Evolutionary conservation across 2,797 vertebrate species (phyloP).

Genomic region (Bradypus variegatus): DNA sequence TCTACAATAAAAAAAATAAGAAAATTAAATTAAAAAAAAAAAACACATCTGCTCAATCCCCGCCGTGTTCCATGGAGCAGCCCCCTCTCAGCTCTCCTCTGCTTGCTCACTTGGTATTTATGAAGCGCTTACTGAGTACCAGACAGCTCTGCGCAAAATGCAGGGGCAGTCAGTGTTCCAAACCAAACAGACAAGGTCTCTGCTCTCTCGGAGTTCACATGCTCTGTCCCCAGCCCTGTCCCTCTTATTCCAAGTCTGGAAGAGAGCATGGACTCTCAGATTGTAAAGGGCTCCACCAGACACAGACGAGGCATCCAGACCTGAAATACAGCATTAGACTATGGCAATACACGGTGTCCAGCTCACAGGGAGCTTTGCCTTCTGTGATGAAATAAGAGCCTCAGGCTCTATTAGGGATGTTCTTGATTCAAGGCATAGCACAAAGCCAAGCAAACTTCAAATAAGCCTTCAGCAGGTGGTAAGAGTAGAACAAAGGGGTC

Average conservation of each 20-base stretch:
- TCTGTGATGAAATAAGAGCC: background rate
- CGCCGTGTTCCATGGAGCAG: background rate
- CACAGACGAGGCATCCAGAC: background rate
- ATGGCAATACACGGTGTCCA: rapidly evolving
- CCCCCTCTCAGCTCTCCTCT: background rate
- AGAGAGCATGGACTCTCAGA: background rate
- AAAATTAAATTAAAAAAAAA: too few species aligned
- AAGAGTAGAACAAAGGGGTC: background rate
- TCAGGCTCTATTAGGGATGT: background rate
- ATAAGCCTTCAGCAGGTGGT: background rate
- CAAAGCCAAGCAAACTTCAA: background rate
- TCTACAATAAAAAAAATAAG: too few species aligned
- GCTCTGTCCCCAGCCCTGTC: background rate
- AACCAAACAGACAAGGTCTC: background rate
- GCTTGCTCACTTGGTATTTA: rapidly evolving
- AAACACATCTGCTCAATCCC: too few species aligned
- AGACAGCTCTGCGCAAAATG: background rate
- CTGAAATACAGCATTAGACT: background rate
- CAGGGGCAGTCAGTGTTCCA: background rate
- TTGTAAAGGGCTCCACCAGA: background rate
- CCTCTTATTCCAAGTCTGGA: background rate
- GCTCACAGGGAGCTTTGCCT: background rate
- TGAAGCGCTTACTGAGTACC: background rate
- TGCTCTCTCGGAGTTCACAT: rapidly evolving
- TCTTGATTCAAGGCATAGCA: background rate